Conservation (phyloP, 2,113 vertebrate genomes). For the Eulemur macaco region DNA sequence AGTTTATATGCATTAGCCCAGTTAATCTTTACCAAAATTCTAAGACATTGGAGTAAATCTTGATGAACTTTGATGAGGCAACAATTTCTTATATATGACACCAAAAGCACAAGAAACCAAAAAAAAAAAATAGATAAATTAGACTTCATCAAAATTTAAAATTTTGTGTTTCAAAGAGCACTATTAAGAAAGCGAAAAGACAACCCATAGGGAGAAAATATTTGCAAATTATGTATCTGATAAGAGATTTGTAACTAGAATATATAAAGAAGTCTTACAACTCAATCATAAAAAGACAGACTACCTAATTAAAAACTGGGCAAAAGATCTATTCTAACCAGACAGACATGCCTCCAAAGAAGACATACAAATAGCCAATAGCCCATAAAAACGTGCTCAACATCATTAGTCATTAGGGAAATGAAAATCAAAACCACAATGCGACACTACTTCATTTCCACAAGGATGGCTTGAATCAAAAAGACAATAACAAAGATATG, state of each 20-base stretch:
- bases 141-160: not conserved
- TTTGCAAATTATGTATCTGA: not conserved
- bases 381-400: not conserved
- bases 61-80: not conserved
- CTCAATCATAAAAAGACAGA: not conserved
- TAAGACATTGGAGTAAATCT: not conserved
- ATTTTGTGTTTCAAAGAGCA: not conserved
- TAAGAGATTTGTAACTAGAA: not conserved
- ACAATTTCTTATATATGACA: not conserved
- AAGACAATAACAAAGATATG: not conserved
- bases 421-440: not conserved
- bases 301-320: not conserved
- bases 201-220: not conserved
- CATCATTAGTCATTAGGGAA: not conserved
- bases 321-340: not conserved
- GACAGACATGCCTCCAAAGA: not conserved
- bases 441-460: not conserved
- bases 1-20: not conserved
- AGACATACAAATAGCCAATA: not conserved
- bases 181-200: not conserved
- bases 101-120: not conserved
- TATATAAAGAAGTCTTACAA: not conserved
- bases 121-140: not conserved
- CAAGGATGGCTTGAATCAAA: not conserved
- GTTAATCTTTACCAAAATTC: conserved; percentile 10